Conservation (phyloP, 2,113 vertebrate species). For the Dasyprocta punctata region DNA sequence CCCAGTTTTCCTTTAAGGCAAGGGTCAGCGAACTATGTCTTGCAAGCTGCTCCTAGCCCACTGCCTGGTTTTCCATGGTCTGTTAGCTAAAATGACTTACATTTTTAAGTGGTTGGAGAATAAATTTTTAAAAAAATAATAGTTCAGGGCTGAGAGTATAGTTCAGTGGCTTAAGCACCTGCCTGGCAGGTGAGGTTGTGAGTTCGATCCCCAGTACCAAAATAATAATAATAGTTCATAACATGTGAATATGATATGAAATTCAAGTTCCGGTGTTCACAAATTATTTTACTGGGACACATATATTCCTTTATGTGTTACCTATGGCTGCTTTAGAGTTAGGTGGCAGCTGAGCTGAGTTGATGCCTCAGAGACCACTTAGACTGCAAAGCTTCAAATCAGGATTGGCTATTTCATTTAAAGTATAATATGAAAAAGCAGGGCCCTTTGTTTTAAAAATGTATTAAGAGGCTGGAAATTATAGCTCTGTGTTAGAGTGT, state of each 20-base stretch:
- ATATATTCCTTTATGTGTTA: no score
- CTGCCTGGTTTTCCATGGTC: neutral
- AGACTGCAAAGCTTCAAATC: neutral
- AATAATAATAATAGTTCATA: neutral
- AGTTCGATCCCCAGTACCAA: no score
- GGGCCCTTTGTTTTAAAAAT: neutral
- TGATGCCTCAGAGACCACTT: fast-evolving
- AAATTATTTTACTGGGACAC: neutral
- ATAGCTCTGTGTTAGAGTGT: neutral
- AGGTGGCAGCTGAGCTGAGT: neutral
- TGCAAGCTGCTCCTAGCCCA: neutral
- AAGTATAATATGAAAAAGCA: neutral
- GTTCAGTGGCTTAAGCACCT: no score
- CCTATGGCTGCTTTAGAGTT: neutral
- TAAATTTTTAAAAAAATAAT: neutral
- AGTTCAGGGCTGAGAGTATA: no score
- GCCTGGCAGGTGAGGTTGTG: no score
- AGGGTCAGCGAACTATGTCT: neutral
- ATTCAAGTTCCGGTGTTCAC: neutral
- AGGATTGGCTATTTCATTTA: neutral
- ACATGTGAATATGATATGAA: neutral
- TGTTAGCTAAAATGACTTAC: neutral
- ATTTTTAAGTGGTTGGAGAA: neutral
- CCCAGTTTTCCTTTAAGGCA: neutral
- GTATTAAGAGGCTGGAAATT: neutral